Evolutionary conservation across 2,888 invertebrate genomes (phyloP), one percentile per base, ranked within the genome.

Genomic region (Proisotoma minuta): DNA sequence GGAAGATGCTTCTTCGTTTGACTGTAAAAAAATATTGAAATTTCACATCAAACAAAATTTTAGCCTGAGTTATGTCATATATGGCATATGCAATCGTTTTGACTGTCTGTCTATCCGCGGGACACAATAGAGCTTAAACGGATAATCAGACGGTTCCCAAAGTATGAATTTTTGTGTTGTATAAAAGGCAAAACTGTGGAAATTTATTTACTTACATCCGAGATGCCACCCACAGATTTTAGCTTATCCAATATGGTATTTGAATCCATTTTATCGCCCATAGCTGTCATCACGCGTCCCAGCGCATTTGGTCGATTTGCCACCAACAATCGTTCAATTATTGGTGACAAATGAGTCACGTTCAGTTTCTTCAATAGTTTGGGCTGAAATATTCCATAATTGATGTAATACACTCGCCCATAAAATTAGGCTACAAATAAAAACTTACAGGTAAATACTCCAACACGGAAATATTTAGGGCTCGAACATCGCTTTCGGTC

Each of bases 371-470:
- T 57, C 39, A 72, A 57, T 56, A 71, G 47, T 12, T 68, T 71
- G n/a, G 72, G 69, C 71, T 71, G 59, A 8, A 56, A 34, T 48
- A 56, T 51, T n/a, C n/a, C n/a, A n/a, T n/a, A n/a, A n/a, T n/a
- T n/a, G n/a, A n/a, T n/a, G n/a, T n/a, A n/a, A n/a, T n/a, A n/a
- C n/a, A n/a, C n/a, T n/a, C n/a, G n/a, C n/a, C n/a, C n/a, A n/a
- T 47, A 18, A 18, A n/a, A n/a, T 47, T 10, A 10, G 20, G 47
- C 5, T 5, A 47, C 5, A 5, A 18, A 47, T 12, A 10, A 20
- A n/a, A 43, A 49, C 65, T 61, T 59, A 70, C 70, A 28, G 72
- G 72, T 50, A 72, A 61, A 50, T 63, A 72, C 52, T 72, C 72
- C 58, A 72, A 50, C 18, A 72, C 68, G 24, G 72, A 65, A 20